A percentile compares a stretch with the other conserved stretches of the same genome.
Conservation (phyloP, 2,797 vertebrate species). For the Gymnothorax reevesii region DNA sequence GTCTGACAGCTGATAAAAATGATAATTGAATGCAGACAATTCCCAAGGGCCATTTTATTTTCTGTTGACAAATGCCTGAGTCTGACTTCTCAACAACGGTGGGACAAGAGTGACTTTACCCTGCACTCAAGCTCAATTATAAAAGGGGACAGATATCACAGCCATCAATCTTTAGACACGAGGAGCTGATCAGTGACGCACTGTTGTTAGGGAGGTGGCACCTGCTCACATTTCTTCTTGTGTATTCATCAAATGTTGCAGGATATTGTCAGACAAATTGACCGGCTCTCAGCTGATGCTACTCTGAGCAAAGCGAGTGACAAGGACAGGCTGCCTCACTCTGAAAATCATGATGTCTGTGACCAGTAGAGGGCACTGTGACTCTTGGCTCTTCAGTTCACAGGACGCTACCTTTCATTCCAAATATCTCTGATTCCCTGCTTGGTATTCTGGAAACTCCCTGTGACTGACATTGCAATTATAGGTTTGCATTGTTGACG, state of each 20-base stretch:
- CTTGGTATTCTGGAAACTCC: conserved; percentile 63
- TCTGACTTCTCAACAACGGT: conserved; percentile 51
- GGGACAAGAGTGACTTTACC: conserved; percentile 56
- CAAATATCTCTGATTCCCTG: conserved; percentile 6
- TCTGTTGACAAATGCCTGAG: conserved; percentile 56
- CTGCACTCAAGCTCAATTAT: conserved; percentile 61
- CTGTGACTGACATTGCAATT: conserved; percentile 76
- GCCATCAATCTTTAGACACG: conserved; percentile 53
- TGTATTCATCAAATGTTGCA: not conserved
- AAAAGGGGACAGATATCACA: conserved; percentile 50
- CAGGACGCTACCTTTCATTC: not conserved
- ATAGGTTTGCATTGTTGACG: conserved; percentile 73
- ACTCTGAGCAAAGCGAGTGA: not conserved
- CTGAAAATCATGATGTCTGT: not conserved
- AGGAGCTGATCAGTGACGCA: not conserved
- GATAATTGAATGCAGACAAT: conserved; percentile 47
- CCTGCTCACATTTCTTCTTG: not conserved
- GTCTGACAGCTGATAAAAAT: conserved; percentile 41
- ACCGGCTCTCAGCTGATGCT: not conserved
- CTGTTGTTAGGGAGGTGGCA: not conserved
- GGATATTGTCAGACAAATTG: not conserved
- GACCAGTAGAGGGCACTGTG: conserved; percentile 21
- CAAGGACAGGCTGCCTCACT: conserved; percentile 44
- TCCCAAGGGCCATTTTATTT: conserved; percentile 52
- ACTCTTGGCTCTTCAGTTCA: conserved; percentile 8